phyloP scores from a whole-genome alignment of 2,888 invertebrate species.

The Limnephilus lunatus region DNA sequence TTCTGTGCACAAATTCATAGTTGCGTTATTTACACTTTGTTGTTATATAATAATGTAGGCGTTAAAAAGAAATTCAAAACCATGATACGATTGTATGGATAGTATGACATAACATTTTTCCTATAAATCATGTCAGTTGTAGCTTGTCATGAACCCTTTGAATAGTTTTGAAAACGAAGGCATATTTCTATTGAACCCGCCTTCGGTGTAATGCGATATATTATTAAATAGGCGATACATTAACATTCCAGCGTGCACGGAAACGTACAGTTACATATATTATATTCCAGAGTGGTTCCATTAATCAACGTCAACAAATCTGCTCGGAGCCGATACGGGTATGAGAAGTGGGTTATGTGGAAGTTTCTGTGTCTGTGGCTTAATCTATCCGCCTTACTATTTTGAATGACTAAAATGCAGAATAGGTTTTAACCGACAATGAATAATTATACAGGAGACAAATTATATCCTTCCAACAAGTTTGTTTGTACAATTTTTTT shows the following conservation, averaged over 20 bases:
- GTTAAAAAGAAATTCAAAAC: too few relatives aligned
- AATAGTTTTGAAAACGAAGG: background rate
- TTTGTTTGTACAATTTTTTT: too few relatives aligned
- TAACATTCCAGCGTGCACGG: background rate
- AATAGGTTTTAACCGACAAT: too few relatives aligned
- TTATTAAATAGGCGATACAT: background rate
- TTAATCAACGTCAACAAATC: slow-evolving; percentile 40
- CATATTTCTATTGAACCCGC: background rate
- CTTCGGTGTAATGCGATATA: background rate
- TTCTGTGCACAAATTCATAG: too few relatives aligned
- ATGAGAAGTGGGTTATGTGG: background rate
- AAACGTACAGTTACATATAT: background rate
- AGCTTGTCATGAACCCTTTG: background rate
- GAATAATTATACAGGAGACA: too few relatives aligned
- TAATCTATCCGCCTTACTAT: background rate
- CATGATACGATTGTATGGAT: background rate
- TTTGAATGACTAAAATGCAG: too few relatives aligned
- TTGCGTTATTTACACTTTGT: too few relatives aligned
- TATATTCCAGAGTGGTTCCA: background rate
- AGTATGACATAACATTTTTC: background rate
- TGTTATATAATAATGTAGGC: too few relatives aligned
- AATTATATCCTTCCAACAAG: too few relatives aligned
- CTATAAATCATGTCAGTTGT: background rate
- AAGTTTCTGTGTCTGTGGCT: background rate
- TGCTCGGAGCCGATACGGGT: background rate